Evolutionary conservation across 2,113 vertebrate species (phyloP).

Genomic region (Macroglossus sobrinus): DNA sequence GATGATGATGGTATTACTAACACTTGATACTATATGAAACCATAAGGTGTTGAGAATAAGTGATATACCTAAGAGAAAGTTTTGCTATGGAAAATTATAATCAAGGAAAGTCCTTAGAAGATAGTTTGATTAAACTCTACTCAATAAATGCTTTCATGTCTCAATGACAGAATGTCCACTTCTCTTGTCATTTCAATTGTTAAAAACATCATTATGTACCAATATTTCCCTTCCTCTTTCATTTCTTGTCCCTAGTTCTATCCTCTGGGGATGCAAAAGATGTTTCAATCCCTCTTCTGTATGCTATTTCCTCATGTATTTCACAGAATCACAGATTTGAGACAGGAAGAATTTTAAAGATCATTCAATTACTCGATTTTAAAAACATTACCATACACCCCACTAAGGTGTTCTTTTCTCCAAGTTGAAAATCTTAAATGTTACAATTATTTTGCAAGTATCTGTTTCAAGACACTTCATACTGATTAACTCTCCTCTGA

Average conservation of each 20-base stretch:
- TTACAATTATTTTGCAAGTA: constrained; percentile 34
- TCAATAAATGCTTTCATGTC: not conserved
- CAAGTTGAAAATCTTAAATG: constrained; percentile 10
- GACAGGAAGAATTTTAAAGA: constrained; percentile 26
- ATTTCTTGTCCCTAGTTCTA: not conserved
- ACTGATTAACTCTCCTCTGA: not conserved
- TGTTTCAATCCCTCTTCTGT: not conserved
- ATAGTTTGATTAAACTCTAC: not conserved
- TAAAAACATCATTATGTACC: not conserved
- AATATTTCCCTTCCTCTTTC: not conserved
- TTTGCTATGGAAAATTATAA: not conserved
- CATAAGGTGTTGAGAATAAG: not conserved
- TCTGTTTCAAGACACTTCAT: constrained; percentile 39
- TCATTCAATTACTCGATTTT: not conserved
- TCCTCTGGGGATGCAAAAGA: not conserved
- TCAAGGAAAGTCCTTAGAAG: not conserved
- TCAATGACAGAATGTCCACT: not conserved
- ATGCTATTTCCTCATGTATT: not conserved
- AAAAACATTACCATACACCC: not conserved
- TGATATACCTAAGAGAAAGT: constrained; percentile 2
- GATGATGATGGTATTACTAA: not conserved
- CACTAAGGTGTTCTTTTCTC: not conserved
- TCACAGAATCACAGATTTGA: constrained; percentile 34
- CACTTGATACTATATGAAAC: not conserved
- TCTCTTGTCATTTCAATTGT: not conserved